These are phyloP conservation scores for Siderastrea radians DNA, from an alignment of 92 coral and sea anemone species.

Conservation along the genomic window DNA sequence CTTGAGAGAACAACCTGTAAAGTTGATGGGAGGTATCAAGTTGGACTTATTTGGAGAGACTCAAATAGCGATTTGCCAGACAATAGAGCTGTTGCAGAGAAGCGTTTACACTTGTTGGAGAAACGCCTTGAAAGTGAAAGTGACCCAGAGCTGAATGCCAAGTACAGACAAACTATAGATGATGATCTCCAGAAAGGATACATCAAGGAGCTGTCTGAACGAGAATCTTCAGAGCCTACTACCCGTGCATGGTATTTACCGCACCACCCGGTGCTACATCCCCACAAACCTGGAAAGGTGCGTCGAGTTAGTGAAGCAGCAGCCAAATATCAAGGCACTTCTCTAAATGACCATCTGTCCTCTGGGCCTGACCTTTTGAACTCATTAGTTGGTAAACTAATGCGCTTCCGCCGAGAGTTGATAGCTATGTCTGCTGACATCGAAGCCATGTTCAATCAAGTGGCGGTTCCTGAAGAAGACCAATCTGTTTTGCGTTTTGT, in stretches of 20 bases:
- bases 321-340: conserved; percentile 29
- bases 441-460: conserved; percentile 67
- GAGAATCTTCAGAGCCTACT: conserved; percentile 14
- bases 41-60: conserved; percentile 51
- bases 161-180: conserved; percentile 38
- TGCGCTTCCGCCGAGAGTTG: conserved; percentile 58
- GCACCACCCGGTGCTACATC: conserved; percentile 25
- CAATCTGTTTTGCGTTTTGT: conserved; percentile 42
- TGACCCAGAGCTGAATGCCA: background rate
- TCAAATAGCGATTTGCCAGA: too few species aligned
- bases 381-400: conserved; percentile 28
- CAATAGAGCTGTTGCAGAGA: conserved; percentile 8
- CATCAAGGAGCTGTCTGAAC: conserved; percentile 29
- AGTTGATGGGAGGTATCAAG: conserved; percentile 59
- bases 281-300: conserved; percentile 39
- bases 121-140: conserved; percentile 32
- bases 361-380: conserved; percentile 61
- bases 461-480: conserved; percentile 46
- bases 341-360: conserved; percentile 36
- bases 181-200: conserved; percentile 39
- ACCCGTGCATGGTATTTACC: conserved; percentile 29
- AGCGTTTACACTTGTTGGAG: conserved; percentile 28
- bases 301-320: conserved; percentile 2
- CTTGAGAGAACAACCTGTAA: conserved; percentile 43
- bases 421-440: conserved; percentile 67